Evolutionary conservation across 2,797 vertebrate species (phyloP).

Genomic region (Pipistrellus pygmaeus): DNA sequence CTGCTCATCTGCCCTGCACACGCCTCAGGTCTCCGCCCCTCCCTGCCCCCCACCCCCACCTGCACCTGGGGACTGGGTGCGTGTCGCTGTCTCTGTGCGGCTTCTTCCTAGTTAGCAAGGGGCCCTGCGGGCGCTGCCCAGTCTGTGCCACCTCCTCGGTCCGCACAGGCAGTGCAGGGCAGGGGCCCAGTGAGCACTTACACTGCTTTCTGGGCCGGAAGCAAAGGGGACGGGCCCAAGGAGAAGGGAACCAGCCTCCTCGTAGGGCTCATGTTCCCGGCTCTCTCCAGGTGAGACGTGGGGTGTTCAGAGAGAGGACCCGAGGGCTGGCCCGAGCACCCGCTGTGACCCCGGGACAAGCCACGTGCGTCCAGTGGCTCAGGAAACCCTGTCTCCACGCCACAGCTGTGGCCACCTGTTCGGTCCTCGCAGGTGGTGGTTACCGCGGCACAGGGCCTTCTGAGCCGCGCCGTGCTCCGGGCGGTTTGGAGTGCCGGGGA

Average conservation of each 20-base stretch:
- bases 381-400: background rate
- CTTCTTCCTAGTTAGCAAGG: background rate
- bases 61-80: too few species aligned
- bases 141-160: background rate
- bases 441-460: background rate
- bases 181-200: background rate
- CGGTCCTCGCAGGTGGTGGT: background rate
- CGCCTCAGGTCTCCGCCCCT: background rate
- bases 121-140: background rate
- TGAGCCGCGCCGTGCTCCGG: background rate
- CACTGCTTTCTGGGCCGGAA: background rate
- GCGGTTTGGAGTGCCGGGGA: too few species aligned
- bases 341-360: fast-evolving
- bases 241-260: background rate
- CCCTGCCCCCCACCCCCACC: background rate
- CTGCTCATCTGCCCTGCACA: fast-evolving
- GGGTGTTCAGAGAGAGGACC: background rate
- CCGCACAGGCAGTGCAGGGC: background rate
- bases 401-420: background rate
- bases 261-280: background rate
- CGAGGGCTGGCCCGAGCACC: too few species aligned
- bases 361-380: fast-evolving
- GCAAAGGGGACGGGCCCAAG: background rate
- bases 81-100: background rate
- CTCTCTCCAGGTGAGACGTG: background rate